Percentiles rank a stretch among this genome's conserved stretches.
Conservation (phyloP, 2,888 invertebrate genomes). For the Drosophila greeni region DNA sequence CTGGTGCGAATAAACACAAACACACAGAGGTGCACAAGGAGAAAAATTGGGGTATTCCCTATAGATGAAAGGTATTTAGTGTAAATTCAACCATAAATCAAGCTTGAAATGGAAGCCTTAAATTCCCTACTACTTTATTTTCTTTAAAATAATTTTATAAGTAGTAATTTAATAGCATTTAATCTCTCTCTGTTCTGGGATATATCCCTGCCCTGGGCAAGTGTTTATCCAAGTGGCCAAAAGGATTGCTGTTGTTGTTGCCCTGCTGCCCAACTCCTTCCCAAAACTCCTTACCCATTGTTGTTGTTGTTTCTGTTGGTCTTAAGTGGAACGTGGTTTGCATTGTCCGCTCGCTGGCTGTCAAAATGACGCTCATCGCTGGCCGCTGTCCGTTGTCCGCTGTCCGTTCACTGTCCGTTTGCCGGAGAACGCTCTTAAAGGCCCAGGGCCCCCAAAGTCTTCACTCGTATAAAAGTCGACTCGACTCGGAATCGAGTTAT, state of each 20-base stretch:
- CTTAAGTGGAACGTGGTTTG: conserved; percentile 74
- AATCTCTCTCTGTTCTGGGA: conserved; percentile 7
- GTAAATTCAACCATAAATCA: background rate
- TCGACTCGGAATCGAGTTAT: conserved; percentile 37
- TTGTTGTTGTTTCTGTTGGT: conserved; percentile 44
- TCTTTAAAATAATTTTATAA: background rate
- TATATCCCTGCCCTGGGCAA: conserved; percentile 48
- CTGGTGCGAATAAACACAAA: conserved; percentile 48
- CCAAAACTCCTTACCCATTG: conserved; percentile 1
- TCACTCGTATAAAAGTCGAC: conserved; percentile 35
- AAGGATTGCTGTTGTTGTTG: conserved; percentile 53
- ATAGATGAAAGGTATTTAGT: no score
- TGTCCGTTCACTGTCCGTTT: conserved; percentile 18
- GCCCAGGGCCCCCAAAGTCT: conserved; percentile 16
- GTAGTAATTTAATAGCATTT: background rate
- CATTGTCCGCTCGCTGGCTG: conserved; percentile 72
- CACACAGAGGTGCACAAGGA: conserved; percentile 21
- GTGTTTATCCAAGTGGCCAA: conserved; percentile 73
- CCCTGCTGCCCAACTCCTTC: conserved; percentile 1
- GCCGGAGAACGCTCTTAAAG: conserved; percentile 30
- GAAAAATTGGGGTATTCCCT: background rate
- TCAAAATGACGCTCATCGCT: conserved; percentile 75
- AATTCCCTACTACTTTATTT: no score
- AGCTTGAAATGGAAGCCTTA: no score
- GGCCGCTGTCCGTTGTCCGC: conserved; percentile 25